These are phyloP conservation scores for Hypselothyrea guttata DNA, from an alignment of 2,888 invertebrate species.

Conservation along the genomic window DNA sequence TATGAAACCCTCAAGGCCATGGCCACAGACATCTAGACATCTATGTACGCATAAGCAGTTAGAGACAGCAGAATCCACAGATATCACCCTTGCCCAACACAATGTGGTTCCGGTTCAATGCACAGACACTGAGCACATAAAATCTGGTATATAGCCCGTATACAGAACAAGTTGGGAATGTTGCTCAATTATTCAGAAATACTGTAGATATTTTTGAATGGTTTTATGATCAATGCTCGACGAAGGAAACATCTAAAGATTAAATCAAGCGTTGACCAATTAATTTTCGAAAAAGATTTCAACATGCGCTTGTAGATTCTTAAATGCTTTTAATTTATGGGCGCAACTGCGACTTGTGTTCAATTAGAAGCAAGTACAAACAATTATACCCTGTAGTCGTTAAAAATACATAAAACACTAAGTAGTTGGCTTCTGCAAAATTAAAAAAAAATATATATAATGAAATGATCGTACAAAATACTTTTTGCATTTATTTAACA, in stretches of 20 bases:
- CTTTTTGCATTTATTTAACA: no score
- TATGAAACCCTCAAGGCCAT: slow-evolving; percentile 7
- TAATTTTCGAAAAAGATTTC: slow-evolving; percentile 38
- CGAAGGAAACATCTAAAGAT: slow-evolving; percentile 40
- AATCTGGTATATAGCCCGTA: slow-evolving; percentile 15
- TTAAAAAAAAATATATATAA: background rate
- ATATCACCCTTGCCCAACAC: slow-evolving; percentile 19
- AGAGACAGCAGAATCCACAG: slow-evolving; percentile 1
- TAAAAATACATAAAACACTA: background rate
- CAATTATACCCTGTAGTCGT: slow-evolving; percentile 15
- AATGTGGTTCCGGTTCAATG: slow-evolving; percentile 45
- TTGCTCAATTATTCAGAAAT: no score
- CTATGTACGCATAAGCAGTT: background rate
- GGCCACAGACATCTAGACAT: background rate
- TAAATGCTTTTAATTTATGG: slow-evolving; percentile 61
- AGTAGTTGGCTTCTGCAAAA: background rate
- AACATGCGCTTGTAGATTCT: slow-evolving; percentile 42
- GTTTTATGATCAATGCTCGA: slow-evolving; percentile 29
- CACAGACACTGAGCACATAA: slow-evolving; percentile 33
- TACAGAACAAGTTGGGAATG: slow-evolving; percentile 7
- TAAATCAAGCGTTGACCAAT: slow-evolving; percentile 48
- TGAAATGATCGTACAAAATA: no score
- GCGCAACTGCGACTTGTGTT: slow-evolving; percentile 37
- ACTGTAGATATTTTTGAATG: slow-evolving; percentile 25
- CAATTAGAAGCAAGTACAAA: slow-evolving; percentile 37